phyloP scores from a whole-genome alignment of 2,888 invertebrate genomes.

The Germaria angustata region DNA sequence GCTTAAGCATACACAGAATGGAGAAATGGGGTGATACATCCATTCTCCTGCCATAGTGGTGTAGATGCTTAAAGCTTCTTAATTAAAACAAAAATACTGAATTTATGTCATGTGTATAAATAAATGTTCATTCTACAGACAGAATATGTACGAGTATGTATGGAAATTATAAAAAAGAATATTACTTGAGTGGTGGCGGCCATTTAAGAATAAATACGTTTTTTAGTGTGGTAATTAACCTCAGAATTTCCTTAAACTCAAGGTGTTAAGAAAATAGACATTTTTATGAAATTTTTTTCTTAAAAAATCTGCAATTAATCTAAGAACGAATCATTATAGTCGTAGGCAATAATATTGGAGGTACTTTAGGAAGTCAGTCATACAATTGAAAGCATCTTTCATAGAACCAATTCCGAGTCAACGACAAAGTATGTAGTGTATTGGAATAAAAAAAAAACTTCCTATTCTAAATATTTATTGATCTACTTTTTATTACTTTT shows the following conservation, averaged over 20 bases:
- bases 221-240: conserved; percentile 6
- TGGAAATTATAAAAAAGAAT: neutral
- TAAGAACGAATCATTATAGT: no score
- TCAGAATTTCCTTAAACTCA: conserved; percentile 13
- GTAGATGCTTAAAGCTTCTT: conserved; percentile 14
- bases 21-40: conserved; percentile 18
- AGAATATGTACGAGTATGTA: neutral
- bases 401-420: no score
- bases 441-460: no score
- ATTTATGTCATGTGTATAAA: conserved; percentile 33
- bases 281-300: no score
- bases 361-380: no score
- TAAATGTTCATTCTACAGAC: neutral
- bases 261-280: neutral
- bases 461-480: no score
- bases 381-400: no score
- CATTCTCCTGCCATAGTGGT: neutral
- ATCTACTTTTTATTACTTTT: no score
- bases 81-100: neutral
- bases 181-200: neutral
- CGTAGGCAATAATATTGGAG: no score
- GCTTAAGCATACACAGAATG: conserved; percentile 38
- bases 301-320: no score
- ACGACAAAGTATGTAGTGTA: no score
- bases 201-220: conserved; percentile 4